Percentiles rank a stretch among this genome's conserved stretches.
These are phyloP conservation scores for Biston stratarius DNA, from an alignment of 2,888 invertebrate species.

Conservation along the genomic window DNA sequence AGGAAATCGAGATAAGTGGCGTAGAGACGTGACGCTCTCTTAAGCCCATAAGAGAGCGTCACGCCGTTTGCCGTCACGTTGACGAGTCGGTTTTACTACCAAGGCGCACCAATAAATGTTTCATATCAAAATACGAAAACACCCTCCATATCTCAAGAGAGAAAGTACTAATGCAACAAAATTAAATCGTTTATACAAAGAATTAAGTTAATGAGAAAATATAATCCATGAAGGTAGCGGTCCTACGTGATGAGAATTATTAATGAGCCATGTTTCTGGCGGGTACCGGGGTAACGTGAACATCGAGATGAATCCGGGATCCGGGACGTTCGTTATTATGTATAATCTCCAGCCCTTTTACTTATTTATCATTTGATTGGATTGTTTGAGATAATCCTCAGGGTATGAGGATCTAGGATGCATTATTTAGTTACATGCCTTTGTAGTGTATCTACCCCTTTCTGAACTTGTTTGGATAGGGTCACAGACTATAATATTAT, in stretches of 20 bases:
- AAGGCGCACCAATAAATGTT: too few species aligned
- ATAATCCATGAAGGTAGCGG: conserved; percentile 50
- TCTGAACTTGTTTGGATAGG: conserved; percentile 6
- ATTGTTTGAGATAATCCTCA: conserved; percentile 46
- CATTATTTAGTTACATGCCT: conserved; percentile 40
- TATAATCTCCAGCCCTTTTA: conserved; percentile 46
- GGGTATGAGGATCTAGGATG: conserved; percentile 36
- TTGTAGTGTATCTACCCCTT: conserved; percentile 14
- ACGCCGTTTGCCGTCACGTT: too few species aligned
- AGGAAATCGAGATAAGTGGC: background rate
- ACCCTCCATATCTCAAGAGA: conserved; percentile 39
- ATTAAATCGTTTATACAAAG: conserved; percentile 61
- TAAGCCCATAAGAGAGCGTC: background rate
- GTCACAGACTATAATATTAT: background rate
- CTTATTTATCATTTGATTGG: conserved; percentile 49
- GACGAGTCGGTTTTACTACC: too few species aligned
- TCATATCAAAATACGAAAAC: too few species aligned
- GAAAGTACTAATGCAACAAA: conserved; percentile 51
- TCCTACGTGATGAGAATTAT: conserved; percentile 56
- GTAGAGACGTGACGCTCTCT: background rate
- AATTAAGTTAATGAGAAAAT: conserved; percentile 62
- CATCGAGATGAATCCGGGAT: conserved; percentile 30
- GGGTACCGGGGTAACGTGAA: conserved; percentile 15
- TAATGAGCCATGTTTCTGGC: conserved; percentile 48
- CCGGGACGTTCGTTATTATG: conserved; percentile 40